A percentile compares a stretch with the other conserved stretches of the same genome.
Evolutionary conservation across 2,113 vertebrate species (phyloP).

Genomic region (Lathamus discolor): DNA sequence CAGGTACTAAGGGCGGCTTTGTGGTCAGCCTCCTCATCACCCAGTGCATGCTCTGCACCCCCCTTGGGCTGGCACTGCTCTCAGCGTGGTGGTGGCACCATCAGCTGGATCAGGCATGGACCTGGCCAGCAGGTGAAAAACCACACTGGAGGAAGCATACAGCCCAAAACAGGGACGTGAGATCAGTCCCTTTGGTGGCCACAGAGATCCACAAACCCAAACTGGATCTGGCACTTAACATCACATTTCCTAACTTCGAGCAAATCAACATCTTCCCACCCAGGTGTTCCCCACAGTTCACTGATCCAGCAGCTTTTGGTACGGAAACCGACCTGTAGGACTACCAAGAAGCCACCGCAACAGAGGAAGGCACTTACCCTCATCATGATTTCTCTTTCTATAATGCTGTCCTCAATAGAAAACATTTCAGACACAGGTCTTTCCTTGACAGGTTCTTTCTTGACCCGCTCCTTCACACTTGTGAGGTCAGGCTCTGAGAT

Average conservation of each 20-base stretch:
- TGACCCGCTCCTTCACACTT: slow-evolving; percentile 93
- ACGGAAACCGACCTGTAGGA: background rate
- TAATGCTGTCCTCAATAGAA: slow-evolving; percentile 94
- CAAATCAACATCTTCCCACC: background rate
- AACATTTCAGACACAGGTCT: slow-evolving; percentile 97
- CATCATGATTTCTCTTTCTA: slow-evolving; percentile 94
- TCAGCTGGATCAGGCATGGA: background rate
- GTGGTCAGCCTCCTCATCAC: accelerated
- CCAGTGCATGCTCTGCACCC: background rate
- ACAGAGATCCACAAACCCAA: background rate
- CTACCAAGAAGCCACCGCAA: background rate
- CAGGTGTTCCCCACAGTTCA: accelerated
- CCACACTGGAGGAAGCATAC: background rate
- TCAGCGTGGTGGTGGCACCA: background rate
- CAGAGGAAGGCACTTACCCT: slow-evolving; percentile 78
- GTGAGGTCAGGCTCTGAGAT: slow-evolving; percentile 96
- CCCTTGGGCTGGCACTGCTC: background rate
- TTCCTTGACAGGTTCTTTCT: slow-evolving; percentile 94
- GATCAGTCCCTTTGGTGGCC: background rate
- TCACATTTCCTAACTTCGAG: background rate
- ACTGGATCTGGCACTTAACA: background rate
- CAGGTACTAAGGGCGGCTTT: background rate
- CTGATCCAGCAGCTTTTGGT: background rate
- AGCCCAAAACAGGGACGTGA: background rate
- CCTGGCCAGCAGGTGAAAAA: background rate